Conservation (phyloP, 2,888 invertebrate species). For the Synergus laeviventris region DNA sequence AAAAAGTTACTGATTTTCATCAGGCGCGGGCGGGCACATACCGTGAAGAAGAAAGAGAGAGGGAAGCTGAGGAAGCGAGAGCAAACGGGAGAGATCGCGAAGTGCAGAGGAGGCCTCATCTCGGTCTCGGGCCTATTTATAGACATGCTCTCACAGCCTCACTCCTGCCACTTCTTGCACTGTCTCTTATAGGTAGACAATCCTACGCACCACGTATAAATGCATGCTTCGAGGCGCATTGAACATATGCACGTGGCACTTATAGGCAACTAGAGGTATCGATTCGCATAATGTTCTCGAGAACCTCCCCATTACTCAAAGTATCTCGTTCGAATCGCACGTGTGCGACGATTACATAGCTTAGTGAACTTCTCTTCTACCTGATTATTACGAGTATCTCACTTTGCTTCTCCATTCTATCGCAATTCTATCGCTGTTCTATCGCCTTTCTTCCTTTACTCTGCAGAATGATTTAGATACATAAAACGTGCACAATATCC, state of each 20-base stretch:
- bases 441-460: not conserved
- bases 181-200: constrained; percentile 64
- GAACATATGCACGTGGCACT: constrained; percentile 34
- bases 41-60: constrained; percentile 26
- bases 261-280: constrained; percentile 18
- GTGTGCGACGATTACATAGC: constrained; percentile 29
- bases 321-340: constrained; percentile 33
- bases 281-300: constrained; percentile 32
- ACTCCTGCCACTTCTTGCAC: constrained; percentile 72
- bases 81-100: constrained; percentile 58
- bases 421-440: not conserved
- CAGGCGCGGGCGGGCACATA: constrained; percentile 44
- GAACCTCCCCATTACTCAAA: constrained; percentile 37
- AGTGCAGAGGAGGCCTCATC: constrained; percentile 72
- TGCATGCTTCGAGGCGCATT: constrained; percentile 22
- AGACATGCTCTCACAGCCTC: constrained; percentile 75
- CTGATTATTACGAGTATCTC: constrained; percentile 18
- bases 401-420: constrained; percentile 4
- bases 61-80: constrained; percentile 41
- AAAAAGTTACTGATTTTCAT: constrained; percentile 37
- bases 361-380: constrained; percentile 11
- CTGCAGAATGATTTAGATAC: constrained; percentile 8
- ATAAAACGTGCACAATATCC: constrained; percentile 14
- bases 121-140: constrained; percentile 73
- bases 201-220: constrained; percentile 23